Conservation (phyloP, 2,888 invertebrate species). For the Tryphoninae sp. region DNA sequence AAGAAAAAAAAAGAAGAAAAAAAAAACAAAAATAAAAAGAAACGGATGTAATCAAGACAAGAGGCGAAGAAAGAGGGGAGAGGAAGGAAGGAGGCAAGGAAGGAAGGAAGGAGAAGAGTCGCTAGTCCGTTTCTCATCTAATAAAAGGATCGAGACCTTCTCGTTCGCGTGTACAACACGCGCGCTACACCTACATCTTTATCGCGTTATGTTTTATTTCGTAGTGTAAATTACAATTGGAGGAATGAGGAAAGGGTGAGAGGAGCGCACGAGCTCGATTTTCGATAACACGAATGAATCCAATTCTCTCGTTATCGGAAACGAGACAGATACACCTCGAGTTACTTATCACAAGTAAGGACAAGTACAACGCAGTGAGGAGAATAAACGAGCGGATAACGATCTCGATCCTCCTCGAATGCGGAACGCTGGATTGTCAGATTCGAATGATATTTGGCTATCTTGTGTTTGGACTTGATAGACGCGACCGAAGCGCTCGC, state of each 20-base stretch:
- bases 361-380: not conserved
- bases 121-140: conserved; percentile 46
- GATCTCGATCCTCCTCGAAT: not conserved
- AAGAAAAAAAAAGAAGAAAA: conserved; percentile 3
- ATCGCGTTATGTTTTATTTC: conserved; percentile 3
- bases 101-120: not conserved
- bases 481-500: too few relatives aligned
- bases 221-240: conserved; percentile 40
- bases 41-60: conserved; percentile 6
- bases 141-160: conserved; percentile 36
- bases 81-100: not conserved
- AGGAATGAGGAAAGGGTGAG: conserved; percentile 31
- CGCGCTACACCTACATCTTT: conserved; percentile 25
- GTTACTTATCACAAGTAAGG: not conserved
- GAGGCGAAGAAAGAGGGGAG: conserved; percentile 18
- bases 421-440: not conserved
- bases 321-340: not conserved
- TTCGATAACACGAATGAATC: not conserved
- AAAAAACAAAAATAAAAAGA: not conserved
- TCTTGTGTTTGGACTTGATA: not conserved
- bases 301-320: conserved; percentile 7
- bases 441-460: not conserved
- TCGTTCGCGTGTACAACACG: conserved; percentile 33
- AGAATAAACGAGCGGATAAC: not conserved
- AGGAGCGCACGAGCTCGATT: conserved; percentile 2